phyloP scores from a whole-genome alignment of 2,113 vertebrate species.

The Eclectus roratus region DNA sequence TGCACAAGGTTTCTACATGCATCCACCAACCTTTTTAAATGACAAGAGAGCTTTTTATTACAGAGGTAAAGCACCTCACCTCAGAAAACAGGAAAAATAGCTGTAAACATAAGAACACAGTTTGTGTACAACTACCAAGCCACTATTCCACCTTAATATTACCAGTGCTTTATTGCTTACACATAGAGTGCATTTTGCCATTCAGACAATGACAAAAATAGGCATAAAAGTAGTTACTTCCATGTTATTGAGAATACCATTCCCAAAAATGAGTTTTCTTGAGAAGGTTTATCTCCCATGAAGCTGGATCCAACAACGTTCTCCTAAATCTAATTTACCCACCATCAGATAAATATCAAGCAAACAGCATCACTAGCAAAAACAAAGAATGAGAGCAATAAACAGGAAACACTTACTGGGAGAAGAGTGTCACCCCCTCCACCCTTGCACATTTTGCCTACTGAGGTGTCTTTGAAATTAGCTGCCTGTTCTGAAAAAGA shows the following conservation, averaged over 20 bases:
- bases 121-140: not conserved
- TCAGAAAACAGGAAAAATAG: not conserved
- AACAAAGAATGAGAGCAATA: not conserved
- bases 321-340: not conserved
- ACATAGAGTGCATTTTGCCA: not conserved
- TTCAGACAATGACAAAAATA: not conserved
- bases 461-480: conserved; percentile 78
- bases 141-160: not conserved
- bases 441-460: conserved; percentile 55
- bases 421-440: conserved; percentile 77
- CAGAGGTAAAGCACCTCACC: not conserved
- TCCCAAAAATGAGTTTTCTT: not conserved
- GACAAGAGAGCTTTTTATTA: not conserved
- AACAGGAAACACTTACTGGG: conserved; percentile 76
- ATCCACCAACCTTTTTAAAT: not conserved
- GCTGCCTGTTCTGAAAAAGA: conserved; percentile 93
- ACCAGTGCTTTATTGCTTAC: not conserved
- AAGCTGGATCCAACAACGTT: accelerated
- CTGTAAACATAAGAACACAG: not conserved
- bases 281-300: not conserved
- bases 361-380: not conserved
- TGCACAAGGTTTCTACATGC: not conserved
- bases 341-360: not conserved
- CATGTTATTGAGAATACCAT: not conserved
- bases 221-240: not conserved